Conservation (phyloP, 2,113 vertebrate species). For the Zosterops japonicus region DNA sequence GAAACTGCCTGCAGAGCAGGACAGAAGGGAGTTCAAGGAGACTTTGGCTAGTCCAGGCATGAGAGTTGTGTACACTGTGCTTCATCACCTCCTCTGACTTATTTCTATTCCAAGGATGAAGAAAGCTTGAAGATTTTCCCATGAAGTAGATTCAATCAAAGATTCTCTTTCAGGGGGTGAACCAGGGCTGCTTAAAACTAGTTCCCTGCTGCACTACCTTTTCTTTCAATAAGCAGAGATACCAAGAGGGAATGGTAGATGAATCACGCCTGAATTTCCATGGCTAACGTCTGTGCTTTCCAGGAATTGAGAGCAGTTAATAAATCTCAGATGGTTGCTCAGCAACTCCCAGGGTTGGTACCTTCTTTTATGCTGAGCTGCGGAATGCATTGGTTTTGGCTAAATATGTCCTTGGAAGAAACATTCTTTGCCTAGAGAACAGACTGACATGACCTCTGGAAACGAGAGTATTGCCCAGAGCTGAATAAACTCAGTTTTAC, state of each 20-base stretch:
- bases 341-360: background rate
- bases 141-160: background rate
- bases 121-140: constrained; percentile 26
- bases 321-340: constrained; percentile 1
- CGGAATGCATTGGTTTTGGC: background rate
- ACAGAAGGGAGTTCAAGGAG: background rate
- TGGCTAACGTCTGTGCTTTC: background rate
- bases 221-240: background rate
- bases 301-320: background rate
- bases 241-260: background rate
- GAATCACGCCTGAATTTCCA: background rate
- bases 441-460: background rate
- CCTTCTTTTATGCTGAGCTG: background rate
- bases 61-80: background rate
- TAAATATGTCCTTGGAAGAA: background rate
- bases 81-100: background rate
- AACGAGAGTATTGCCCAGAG: background rate
- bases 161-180: background rate
- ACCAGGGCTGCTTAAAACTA: background rate
- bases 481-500: background rate
- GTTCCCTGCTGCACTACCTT: background rate
- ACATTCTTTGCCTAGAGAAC: background rate
- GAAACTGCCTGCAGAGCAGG: background rate
- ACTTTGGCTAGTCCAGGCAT: background rate
- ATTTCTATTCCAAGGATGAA: background rate